A percentile compares a stretch with the other conserved stretches of the same genome.
phyloP scores from a whole-genome alignment of 2,797 vertebrate genomes.

The Tarsius wallacei region DNA sequence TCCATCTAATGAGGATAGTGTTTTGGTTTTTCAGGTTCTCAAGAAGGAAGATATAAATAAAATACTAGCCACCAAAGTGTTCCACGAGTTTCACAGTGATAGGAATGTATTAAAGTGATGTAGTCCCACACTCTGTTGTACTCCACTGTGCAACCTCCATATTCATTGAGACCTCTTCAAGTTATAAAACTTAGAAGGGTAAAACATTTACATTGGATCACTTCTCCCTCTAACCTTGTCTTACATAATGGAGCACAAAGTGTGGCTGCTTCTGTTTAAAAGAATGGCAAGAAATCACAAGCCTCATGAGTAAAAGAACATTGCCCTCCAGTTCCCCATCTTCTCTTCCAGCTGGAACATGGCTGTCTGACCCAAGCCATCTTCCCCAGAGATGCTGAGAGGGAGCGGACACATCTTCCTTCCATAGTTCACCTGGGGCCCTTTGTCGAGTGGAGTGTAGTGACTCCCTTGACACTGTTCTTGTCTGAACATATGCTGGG shows the following conservation, averaged over 20 bases:
- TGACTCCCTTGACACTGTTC: background rate
- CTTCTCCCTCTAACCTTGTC: conserved; percentile 39
- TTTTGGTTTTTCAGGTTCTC: conserved; percentile 57
- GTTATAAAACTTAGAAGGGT: background rate
- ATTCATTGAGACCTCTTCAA: conserved; percentile 17
- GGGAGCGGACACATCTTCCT: background rate
- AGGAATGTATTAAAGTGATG: background rate
- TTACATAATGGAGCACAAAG: background rate
- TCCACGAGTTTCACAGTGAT: background rate
- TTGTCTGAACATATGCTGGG: background rate
- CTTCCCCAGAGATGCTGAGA: too few species aligned
- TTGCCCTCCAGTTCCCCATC: background rate
- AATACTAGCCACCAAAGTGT: background rate
- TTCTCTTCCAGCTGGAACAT: background rate
- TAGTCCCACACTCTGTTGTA: background rate
- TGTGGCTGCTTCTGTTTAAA: background rate
- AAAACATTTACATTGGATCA: background rate
- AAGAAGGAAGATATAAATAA: conserved; percentile 24
- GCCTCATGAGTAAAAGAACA: background rate
- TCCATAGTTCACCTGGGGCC: background rate
- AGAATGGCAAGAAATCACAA: background rate
- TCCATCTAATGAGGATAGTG: background rate
- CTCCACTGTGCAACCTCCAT: background rate
- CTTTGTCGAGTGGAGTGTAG: background rate
- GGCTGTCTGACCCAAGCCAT: too few species aligned